phyloP scores from a whole-genome alignment of 2,797 vertebrate species.

The Sarcoramphus papa region DNA sequence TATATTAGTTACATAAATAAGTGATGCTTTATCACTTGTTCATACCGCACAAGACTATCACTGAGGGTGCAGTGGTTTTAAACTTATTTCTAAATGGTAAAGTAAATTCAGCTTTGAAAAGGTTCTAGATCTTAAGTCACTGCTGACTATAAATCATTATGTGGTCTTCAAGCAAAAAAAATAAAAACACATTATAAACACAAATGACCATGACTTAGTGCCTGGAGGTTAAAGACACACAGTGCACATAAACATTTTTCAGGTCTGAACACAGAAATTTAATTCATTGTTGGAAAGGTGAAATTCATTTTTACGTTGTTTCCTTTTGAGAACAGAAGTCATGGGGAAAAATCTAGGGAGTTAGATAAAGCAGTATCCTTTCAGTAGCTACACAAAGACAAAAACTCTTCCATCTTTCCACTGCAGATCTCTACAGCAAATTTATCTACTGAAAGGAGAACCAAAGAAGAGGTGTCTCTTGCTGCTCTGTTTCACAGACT shows the following conservation, averaged over 20 bases:
- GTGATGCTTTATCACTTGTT: neutral
- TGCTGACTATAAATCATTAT: neutral
- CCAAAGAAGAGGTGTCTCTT: neutral
- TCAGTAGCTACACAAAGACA: neutral
- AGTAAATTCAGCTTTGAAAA: neutral
- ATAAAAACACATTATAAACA: neutral
- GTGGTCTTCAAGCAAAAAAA: neutral
- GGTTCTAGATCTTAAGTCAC: neutral
- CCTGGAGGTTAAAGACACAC: neutral
- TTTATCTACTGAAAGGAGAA: neutral
- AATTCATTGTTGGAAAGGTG: neutral
- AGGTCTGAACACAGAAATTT: neutral
- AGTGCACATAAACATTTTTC: neutral
- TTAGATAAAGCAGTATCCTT: neutral
- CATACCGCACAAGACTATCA: neutral
- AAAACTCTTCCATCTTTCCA: neutral
- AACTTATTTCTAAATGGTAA: neutral
- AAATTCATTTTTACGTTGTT: neutral
- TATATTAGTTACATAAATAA: neutral
- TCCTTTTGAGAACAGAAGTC: neutral
- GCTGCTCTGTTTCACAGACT: neutral
- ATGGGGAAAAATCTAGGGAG: neutral
- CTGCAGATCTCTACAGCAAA: neutral
- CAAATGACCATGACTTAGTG: neutral
- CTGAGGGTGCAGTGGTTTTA: neutral